These are phyloP conservation scores for Chelon auratus DNA, from an alignment of 2,797 vertebrate species.

Conservation along the genomic window DNA sequence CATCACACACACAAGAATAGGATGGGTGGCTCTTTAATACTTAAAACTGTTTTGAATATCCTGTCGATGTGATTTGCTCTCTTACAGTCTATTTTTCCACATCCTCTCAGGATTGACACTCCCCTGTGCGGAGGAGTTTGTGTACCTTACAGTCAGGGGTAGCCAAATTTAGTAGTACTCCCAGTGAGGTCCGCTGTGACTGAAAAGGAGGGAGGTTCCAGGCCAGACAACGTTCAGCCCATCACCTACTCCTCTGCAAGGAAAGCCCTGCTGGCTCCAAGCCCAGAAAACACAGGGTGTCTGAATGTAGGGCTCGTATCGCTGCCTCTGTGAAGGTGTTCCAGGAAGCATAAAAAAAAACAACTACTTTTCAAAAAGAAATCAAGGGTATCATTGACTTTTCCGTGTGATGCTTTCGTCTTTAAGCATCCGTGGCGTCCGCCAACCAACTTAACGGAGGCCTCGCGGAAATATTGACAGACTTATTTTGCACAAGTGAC, in stretches of 20 bases:
- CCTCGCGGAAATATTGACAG: slow-evolving; percentile 46
- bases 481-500: slow-evolving; percentile 48
- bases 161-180: slow-evolving; percentile 45
- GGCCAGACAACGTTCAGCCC: slow-evolving; percentile 64
- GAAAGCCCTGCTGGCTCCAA: slow-evolving; percentile 72
- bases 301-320: slow-evolving; percentile 42
- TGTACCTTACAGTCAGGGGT: slow-evolving; percentile 34
- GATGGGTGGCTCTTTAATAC: slow-evolving; percentile 40
- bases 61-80: slow-evolving; percentile 22
- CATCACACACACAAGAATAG: slow-evolving; percentile 36
- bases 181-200: slow-evolving; percentile 38
- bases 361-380: slow-evolving; percentile 5
- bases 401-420: slow-evolving; percentile 29
- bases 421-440: slow-evolving; percentile 23
- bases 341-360: slow-evolving; percentile 56
- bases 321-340: slow-evolving; percentile 64
- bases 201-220: slow-evolving; percentile 56
- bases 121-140: slow-evolving; percentile 17
- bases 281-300: slow-evolving; percentile 60
- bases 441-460: slow-evolving; percentile 26
- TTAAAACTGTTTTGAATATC: slow-evolving; percentile 41
- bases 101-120: slow-evolving; percentile 26
- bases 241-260: slow-evolving; percentile 66
- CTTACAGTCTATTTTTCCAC: slow-evolving; percentile 9
- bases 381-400: slow-evolving; percentile 9